These are phyloP conservation scores for Emydoidea blandingii DNA, from an alignment of 2,797 vertebrate genomes.

Conservation along the genomic window DNA sequence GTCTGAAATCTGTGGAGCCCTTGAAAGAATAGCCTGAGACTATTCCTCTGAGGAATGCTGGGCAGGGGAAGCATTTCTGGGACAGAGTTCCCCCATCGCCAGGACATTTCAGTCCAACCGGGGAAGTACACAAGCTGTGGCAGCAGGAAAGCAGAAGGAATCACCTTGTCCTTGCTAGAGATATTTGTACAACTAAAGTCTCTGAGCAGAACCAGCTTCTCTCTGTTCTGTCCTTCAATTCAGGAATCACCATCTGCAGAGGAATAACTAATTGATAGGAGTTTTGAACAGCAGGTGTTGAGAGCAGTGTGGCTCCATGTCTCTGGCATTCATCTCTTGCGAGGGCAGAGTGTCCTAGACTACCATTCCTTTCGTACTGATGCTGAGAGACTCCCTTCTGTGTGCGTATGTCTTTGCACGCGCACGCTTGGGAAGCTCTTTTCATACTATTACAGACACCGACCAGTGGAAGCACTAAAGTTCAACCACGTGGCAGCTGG, in stretches of 20 bases:
- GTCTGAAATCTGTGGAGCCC: neutral
- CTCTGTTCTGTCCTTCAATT: neutral
- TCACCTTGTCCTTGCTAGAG: neutral
- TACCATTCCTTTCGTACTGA: neutral
- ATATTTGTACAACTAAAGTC: neutral
- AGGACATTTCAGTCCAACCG: neutral
- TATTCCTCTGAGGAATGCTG: rapidly evolving
- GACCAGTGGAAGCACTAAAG: conserved; percentile 6
- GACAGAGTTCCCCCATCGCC: neutral
- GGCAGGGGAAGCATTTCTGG: neutral
- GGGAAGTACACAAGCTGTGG: neutral
- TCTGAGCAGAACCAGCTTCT: conserved; percentile 6
- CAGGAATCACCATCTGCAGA: conserved; percentile 11
- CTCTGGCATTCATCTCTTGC: neutral
- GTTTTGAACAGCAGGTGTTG: neutral
- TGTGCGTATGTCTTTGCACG: neutral
- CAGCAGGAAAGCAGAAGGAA: neutral
- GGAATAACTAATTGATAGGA: conserved; percentile 22
- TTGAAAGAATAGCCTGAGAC: neutral
- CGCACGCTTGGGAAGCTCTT: neutral
- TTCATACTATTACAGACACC: conserved; percentile 15
- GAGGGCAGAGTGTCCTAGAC: rapidly evolving
- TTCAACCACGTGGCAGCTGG: neutral
- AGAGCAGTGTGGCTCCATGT: neutral
- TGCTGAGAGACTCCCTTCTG: neutral